Evolutionary conservation across 2,888 invertebrate genomes (phyloP), one percentile per base, ranked within the genome.

Genomic region (Halocaridina rubra): DNA sequence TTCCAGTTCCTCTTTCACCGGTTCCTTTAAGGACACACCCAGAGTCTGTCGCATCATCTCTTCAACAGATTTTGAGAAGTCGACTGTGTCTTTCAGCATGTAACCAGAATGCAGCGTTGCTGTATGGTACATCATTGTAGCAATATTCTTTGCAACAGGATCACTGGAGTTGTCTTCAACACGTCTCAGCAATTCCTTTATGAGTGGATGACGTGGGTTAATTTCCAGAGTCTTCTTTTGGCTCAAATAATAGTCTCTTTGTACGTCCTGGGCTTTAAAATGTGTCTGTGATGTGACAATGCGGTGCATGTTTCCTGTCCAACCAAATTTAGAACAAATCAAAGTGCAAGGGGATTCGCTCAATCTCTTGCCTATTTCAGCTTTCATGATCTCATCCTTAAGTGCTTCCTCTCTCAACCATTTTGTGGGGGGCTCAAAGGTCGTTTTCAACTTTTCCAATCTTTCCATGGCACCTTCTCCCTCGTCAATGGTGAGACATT

Each of bases 171-270:
- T 95, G 86, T 94, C 93, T 88, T 93, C 93, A 24, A 98, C 95
- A 89, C 97, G 93, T 33, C 95, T 94, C 90, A 98, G 92, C 88
- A 99, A 93, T 92, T 98, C 98, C 89, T 95, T 95, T 90, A 99
- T 95, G 74, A 99, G 93, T 29, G 99, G 99, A 93, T 99, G 99
- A 78, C 97, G 93, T 61, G 99, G 98, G 92, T 99, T 99, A 89
- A 99, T 95, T 93, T 99, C 99, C 89, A 99, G 92, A 75, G 96
- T 96, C 92, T 99, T 99, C 94, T 97, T 98, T 92, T 98, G 98
- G 90, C 94, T 95, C 67, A 97, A 92, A 91, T 98, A 97, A 91
- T 96, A 96, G 88, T 92, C 91, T 89, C 92, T 90, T 72, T 92
- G 91, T 27, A 91, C 90, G 87, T 93, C 93, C 72, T 93, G 91